Base-by-base conservation (phyloP, 2,888 invertebrate species). In the Crematogaster levior region DNA sequence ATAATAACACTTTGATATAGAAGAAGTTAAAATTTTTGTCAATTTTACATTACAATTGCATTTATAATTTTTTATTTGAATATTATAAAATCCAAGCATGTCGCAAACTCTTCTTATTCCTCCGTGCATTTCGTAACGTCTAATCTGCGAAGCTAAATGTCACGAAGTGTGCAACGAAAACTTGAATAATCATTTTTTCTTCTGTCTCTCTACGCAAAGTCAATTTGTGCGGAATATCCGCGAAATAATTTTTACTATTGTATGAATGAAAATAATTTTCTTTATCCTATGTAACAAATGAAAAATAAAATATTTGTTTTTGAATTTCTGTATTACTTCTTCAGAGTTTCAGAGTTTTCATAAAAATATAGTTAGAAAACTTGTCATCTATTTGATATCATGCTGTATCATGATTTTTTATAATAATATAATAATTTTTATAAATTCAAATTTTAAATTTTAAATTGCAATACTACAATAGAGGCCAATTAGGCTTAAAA, bases 71-170 rank as follows among this genome's bases (percentile, higher is more conserved):
- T 79, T 79, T 70, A 79, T 58, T 46, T 12, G 15, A 24, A 24
- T 66, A 66, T 30, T 53, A 18, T 40, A 56, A 40, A 53, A 27
- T 5, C 30, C 6, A 21, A 58, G 56, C 9, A 12, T 70, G 70
- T 79, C 56, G 77, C 24, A 70, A 68, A 58, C 43, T 66, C 66
- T 56, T 34, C 70, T 79, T 56, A 12, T 79, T 56, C n/a, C 30
- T n/a, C 18, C 21, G 18, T 43, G 30, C 43, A 56, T 79, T 79
- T 79, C 70, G 70, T 27, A 75, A 75, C 34, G 37, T 65, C n/a
- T 58, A 79, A 79, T 79, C 70, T 24, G 40, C 43, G 70, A 58
- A 70, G 70, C 68, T 70, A 79, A 79, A 79, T 79, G 77, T 79
- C 77, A 79, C 70, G 77, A 70, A 70, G 51, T 75, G 63, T 75